Conservation (phyloP, 2,113 vertebrate species). For the Petrocephalus zakoni region DNA sequence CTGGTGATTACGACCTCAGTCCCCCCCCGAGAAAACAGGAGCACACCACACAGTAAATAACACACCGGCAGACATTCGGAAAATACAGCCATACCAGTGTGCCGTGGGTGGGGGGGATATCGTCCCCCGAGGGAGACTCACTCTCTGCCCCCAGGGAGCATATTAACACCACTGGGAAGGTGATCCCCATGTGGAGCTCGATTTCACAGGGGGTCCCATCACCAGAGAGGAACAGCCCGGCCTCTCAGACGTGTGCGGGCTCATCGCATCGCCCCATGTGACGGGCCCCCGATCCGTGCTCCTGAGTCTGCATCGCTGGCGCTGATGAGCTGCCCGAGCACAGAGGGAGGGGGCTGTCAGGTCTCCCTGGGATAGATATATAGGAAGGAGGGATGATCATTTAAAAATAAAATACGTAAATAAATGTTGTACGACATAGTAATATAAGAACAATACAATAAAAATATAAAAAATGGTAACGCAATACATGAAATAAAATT, state of each 20-base stretch:
- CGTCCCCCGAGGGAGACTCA: conserved; percentile 39
- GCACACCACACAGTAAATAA: neutral
- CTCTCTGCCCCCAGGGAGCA: conserved; percentile 33
- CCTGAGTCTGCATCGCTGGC: neutral
- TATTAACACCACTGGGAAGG: neutral
- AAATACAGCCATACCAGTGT: conserved; percentile 42
- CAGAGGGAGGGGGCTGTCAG: neutral
- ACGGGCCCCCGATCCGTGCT: neutral
- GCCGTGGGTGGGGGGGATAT: conserved; percentile 40
- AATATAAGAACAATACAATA: neutral
- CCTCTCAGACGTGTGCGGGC: neutral
- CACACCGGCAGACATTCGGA: neutral
- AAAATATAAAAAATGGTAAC: neutral
- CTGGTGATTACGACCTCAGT: conserved; percentile 34
- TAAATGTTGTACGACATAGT: neutral
- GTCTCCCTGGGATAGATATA: neutral
- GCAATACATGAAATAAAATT: neutral
- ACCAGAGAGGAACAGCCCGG: neutral
- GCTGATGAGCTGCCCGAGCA: neutral
- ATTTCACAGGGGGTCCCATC: neutral
- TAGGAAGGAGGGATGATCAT: neutral
- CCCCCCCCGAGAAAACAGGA: conserved; percentile 31
- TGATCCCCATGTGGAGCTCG: neutral
- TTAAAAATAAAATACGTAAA: neutral
- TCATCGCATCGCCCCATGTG: neutral